phyloP scores from a whole-genome alignment of 1,140 invertebrate species.

The Drosophila lowei region DNA sequence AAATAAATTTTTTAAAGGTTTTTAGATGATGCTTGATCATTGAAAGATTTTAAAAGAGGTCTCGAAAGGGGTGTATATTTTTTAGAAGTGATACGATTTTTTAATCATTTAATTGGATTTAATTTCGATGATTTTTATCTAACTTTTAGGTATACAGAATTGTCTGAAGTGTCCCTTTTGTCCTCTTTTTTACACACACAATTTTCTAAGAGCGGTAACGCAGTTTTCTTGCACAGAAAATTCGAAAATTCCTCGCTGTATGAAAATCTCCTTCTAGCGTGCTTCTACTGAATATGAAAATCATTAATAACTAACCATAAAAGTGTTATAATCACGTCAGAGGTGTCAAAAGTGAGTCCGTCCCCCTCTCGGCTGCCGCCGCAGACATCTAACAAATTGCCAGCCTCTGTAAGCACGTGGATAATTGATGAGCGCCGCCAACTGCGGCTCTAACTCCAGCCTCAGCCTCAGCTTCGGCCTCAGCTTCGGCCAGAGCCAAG shows the following conservation, averaged over 20 bases:
- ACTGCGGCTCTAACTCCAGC: constrained; percentile 39
- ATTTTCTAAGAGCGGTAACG: no score
- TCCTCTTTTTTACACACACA: no score
- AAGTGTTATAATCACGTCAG: constrained; percentile 79
- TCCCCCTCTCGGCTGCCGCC: constrained; percentile 2
- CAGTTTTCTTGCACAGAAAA: no score
- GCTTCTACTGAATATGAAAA: constrained; percentile 49
- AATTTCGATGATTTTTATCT: no score
- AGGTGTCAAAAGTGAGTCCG: constrained; percentile 66
- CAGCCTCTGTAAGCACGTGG: constrained; percentile 66
- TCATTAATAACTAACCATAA: constrained; percentile 73
- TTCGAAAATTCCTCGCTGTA: not conserved
- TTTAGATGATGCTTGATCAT: no score
- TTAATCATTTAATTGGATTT: no score
- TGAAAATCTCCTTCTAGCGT: not conserved
- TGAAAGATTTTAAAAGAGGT: no score
- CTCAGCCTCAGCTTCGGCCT: constrained; percentile 1
- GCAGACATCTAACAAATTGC: constrained; percentile 73
- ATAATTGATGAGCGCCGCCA: constrained; percentile 71
- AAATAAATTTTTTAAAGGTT: no score
- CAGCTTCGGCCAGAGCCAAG: constrained; percentile 32
- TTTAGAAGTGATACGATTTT: no score
- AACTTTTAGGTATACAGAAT: no score
- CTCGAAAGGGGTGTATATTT: no score
- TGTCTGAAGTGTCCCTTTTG: no score